Conservation (phyloP, 2,888 invertebrate species). For the Drosophila buzzatii region DNA sequence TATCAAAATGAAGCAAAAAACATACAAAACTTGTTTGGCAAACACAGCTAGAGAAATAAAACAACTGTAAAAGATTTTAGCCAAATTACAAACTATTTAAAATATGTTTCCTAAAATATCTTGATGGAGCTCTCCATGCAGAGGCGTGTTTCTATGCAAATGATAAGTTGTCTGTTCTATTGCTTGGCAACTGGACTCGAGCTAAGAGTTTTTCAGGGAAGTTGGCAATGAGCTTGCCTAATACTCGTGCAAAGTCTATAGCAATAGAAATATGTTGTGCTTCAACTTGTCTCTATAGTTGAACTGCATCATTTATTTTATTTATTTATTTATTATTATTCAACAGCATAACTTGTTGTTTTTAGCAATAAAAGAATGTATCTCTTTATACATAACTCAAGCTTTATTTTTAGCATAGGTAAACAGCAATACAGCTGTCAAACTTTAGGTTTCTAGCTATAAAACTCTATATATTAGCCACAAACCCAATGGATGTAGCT, state of each 20-base stretch:
- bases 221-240: neutral
- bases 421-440: neutral
- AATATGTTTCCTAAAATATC: slow-evolving; percentile 6
- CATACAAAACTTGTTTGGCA: slow-evolving; percentile 53
- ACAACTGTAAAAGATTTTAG: slow-evolving; percentile 24
- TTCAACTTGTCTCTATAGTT: neutral
- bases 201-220: neutral
- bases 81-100: slow-evolving; percentile 41
- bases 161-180: neutral
- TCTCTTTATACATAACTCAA: neutral
- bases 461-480: neutral
- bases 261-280: neutral
- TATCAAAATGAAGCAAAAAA: neutral
- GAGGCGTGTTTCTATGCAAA: neutral
- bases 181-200: neutral
- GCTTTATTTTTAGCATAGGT: neutral
- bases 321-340: neutral
- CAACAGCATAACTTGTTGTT: neutral
- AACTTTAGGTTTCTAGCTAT: neutral
- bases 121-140: neutral
- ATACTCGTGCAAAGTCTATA: neutral
- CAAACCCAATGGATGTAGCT: neutral
- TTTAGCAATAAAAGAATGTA: neutral
- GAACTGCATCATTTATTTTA: neutral
- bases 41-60: slow-evolving; percentile 25